Percentiles rank a stretch among this genome's conserved stretches.
These are phyloP conservation scores for Lepilemur ruficaudatus DNA, from an alignment of 2,797 vertebrate species.

Conservation along the genomic window DNA sequence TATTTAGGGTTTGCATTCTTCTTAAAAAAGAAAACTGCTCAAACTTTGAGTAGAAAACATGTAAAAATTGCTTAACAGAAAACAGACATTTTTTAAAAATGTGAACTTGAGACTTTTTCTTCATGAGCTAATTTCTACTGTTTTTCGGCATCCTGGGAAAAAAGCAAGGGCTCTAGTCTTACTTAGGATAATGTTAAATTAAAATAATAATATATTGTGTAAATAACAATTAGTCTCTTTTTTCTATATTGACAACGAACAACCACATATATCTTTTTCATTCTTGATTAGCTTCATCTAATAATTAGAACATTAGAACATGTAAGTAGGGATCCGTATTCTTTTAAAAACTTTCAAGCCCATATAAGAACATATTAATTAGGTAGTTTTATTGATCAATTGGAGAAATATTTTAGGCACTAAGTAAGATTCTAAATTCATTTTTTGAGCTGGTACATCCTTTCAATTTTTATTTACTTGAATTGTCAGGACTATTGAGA, in stretches of 20 bases:
- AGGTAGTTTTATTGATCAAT: slow-evolving; percentile 69
- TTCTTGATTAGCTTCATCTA: slow-evolving; percentile 47
- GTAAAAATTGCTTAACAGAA: background rate
- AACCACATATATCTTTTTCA: background rate
- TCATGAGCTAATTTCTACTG: background rate
- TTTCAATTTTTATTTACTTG: slow-evolving; percentile 73
- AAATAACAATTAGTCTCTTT: slow-evolving; percentile 67
- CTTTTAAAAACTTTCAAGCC: slow-evolving; percentile 26
- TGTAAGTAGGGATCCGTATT: slow-evolving; percentile 4
- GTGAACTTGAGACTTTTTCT: background rate
- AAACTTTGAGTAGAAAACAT: background rate
- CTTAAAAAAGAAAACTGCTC: background rate
- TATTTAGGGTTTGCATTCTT: background rate
- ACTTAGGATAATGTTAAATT: slow-evolving; percentile 32
- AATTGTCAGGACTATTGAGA: slow-evolving; percentile 74
- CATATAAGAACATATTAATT: slow-evolving; percentile 72
- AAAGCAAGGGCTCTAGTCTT: background rate
- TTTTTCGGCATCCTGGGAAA: background rate
- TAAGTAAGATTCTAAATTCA: slow-evolving; percentile 65
- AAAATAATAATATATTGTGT: slow-evolving; percentile 47
- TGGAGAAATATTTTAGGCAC: slow-evolving; percentile 59
- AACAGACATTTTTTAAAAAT: background rate
- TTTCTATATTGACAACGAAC: slow-evolving; percentile 27
- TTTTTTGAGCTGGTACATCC: slow-evolving; percentile 61
- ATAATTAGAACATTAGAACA: slow-evolving; percentile 57